phyloP scores from a whole-genome alignment of 2,797 vertebrate genomes.

The Pyrrhura leucotis region DNA sequence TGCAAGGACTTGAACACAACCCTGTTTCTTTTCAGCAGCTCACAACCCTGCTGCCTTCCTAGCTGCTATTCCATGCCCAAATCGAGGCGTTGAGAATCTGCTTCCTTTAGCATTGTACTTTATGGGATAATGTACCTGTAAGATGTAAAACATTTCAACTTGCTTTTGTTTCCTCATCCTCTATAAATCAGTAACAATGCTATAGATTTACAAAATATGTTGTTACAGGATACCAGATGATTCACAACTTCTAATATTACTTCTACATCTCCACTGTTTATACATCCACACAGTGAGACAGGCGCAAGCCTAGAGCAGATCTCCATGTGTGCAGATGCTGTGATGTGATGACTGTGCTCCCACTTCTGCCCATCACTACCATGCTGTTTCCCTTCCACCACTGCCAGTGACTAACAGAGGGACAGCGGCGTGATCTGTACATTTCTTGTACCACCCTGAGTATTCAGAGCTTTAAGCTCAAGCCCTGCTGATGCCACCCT shows the following conservation, averaged over 20 bases:
- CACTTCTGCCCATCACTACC: not conserved
- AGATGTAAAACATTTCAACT: not conserved
- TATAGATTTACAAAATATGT: not conserved
- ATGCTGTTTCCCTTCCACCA: not conserved
- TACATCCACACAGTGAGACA: not conserved
- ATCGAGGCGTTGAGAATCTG: not conserved
- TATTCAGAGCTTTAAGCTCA: not conserved
- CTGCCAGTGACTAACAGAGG: not conserved
- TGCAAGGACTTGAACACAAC: not conserved
- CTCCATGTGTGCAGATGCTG: not conserved
- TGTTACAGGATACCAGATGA: not conserved
- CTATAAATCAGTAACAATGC: not conserved
- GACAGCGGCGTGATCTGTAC: not conserved
- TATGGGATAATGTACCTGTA: not conserved
- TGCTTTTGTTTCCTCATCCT: not conserved
- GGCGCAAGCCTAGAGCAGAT: not conserved
- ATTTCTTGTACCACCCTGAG: accelerated
- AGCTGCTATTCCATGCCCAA: not conserved
- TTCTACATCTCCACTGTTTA: not conserved
- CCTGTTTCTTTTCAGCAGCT: not conserved
- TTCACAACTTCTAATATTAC: not conserved
- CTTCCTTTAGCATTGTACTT: not conserved
- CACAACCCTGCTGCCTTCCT: not conserved
- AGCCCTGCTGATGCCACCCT: not conserved
- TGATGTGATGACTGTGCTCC: not conserved